Evolutionary conservation across 2,888 invertebrate genomes (phyloP), one percentile per base, ranked within the genome.

Genomic region (Hermaeophaga mercurialis): DNA sequence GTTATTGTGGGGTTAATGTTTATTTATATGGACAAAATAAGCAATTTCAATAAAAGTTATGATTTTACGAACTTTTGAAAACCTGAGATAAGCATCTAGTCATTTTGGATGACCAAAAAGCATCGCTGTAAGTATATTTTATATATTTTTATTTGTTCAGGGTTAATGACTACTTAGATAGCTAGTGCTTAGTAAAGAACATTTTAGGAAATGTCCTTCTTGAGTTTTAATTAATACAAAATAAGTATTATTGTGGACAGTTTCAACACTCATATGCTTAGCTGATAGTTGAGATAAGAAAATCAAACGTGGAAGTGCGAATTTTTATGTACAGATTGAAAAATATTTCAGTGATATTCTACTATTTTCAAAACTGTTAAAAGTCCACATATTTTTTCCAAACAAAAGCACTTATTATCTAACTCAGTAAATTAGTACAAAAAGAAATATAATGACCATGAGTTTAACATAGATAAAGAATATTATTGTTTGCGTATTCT

Each of bases 1-100:
- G 39, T 50, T 50, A 41, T 50, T 50, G 41, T 50, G 50, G 50
- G 50, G 50, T 50, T 50, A 50, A 50, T 50, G 41, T 50, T 26
- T 34, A 41, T 33, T 50, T 39, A 19, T 50, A 19, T 12, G 50
- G 31, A 31, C 41, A 41, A 19, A 49, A 39, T 36, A 28, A 39
- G 18, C 33, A 45, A 41, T 33, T 50, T 19, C 8, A 50, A 41
- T 41, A 41, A 50, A 50, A 41, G 39, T 39, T 50, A 50, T 50
- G 50, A 31, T 39, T 50, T 41, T 41, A 17, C 34, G 39, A 50
- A 41, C 39, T 39, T 19, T 39, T 39, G 19, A 19, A 5, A 22
- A 19, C 2, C 39, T 3, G 1, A 39, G 11, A 11, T 19, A 39
- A 19, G 4, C 3, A 39, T 38, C 17, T 18, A 7, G n/a, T 8